A percentile compares a stretch with the other conserved stretches of the same genome.
Conservation (phyloP, 1,140 invertebrate genomes). For the Drosophila rufa region DNA sequence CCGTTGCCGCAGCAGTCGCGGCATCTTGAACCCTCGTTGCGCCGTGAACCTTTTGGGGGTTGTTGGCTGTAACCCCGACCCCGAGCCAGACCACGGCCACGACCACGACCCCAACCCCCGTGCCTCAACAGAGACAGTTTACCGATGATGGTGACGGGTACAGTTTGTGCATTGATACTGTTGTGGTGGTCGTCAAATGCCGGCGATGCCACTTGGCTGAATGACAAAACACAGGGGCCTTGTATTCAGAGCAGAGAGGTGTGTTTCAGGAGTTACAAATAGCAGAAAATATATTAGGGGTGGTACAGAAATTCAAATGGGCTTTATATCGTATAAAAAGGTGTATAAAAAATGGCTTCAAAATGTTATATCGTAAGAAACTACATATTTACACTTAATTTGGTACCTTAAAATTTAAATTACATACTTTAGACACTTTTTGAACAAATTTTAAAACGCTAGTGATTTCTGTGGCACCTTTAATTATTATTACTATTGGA, state of each 20-base stretch:
- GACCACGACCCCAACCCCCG: constrained; percentile 13
- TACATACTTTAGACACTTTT: too few species aligned
- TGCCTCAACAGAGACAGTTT: constrained; percentile 38
- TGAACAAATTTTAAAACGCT: too few species aligned
- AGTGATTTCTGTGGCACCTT: too few species aligned
- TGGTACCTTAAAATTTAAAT: too few species aligned
- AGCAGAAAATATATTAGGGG: too few species aligned
- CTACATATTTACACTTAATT: too few species aligned
- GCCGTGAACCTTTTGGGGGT: constrained; percentile 62
- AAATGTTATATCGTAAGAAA: too few species aligned
- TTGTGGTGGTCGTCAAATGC: constrained; percentile 75
- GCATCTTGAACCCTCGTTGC: constrained; percentile 71
- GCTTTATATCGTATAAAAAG: too few species aligned
- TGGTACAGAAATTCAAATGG: too few species aligned
- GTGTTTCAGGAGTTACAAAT: neutral
- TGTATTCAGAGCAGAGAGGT: constrained; percentile 11
- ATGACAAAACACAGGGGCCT: constrained; percentile 50
- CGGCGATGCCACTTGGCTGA: constrained; percentile 68
- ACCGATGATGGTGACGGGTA: constrained; percentile 67
- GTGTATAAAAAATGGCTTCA: too few species aligned
- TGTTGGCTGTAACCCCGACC: constrained; percentile 46
- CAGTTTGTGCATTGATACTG: constrained; percentile 83
- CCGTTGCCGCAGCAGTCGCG: constrained; percentile 35
- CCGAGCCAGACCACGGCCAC: constrained; percentile 7
- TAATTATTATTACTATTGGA: too few species aligned